Conservation (phyloP, 2,888 invertebrate genomes). For the Drosophila ochracea region DNA sequence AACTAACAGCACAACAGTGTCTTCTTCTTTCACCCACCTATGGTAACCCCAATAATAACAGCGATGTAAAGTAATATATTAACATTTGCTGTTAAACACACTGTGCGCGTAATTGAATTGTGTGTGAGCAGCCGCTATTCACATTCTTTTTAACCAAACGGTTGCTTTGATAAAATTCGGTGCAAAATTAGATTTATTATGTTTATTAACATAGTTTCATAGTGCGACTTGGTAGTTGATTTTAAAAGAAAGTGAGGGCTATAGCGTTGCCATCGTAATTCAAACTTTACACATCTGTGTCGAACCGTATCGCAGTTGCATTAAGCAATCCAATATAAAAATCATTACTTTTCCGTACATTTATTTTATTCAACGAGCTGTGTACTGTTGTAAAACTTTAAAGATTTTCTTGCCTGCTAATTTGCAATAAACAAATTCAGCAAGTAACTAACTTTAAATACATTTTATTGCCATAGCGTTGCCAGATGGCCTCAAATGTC, state of each 20-base stretch:
- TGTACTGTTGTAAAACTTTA: neutral
- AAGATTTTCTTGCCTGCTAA: neutral
- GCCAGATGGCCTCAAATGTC: constrained; percentile 9
- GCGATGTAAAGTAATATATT: neutral
- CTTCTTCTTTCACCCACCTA: constrained; percentile 25
- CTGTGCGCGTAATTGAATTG: neutral
- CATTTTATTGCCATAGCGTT: constrained; percentile 1
- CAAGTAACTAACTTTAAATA: neutral
- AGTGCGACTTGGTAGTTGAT: neutral
- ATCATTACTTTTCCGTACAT: neutral
- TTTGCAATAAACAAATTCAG: neutral
- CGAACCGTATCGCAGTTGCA: neutral
- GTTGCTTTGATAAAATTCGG: neutral
- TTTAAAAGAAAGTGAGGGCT: neutral
- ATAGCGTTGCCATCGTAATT: neutral
- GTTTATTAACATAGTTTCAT: neutral
- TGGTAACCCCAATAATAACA: constrained; percentile 33
- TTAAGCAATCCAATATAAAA: neutral
- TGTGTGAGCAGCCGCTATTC: neutral
- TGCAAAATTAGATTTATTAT: neutral
- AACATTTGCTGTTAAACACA: constrained; percentile 3
- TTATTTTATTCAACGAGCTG: neutral
- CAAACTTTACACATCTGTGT: neutral
- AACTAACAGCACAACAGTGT: constrained; percentile 37
- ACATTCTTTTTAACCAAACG: neutral